Base-by-base conservation (phyloP, 2,888 invertebrate genomes). In the Lysandra coridon region DNA sequence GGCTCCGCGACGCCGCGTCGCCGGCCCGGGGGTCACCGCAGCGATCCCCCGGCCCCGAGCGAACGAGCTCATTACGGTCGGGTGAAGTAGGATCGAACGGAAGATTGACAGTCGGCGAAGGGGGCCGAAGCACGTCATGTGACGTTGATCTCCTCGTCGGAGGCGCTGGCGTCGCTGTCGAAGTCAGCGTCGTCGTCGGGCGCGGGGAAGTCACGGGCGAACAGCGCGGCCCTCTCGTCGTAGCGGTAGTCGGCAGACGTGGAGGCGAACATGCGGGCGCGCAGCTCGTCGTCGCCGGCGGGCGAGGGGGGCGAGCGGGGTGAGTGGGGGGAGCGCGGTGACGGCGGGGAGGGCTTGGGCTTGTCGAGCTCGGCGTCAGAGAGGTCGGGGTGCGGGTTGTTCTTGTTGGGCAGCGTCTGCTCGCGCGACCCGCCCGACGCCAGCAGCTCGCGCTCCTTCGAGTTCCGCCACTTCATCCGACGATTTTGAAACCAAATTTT, bases 381-480 rank as follows among this genome's bases (percentile, higher is more conserved):
- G 76, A 99, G 93, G 88, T 99, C 99, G 0, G 99, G 99, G 90
- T 99, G 98, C 0, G 99, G 99, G 90, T 99, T 99, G 95, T 98
- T 98, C 90, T 99, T 99, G 91, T 98, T 99, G 0, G 99, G 99
- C 40, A 99, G 94, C 0, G 99, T 99, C 90, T 99, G 98, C 87
- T 99, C 99, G 49, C 99, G 96, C 7, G 98, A 98, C 1, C 99
- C 99, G 0, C 99, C 99, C 33, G 97, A 97, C 0, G 99, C 99
- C 40, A 99, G 94, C 0, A 99, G 95, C 91, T 99, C 99, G 57
- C 99, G 95, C 90, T 99, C 99, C 92, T 99, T 99, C 4, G 98
- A 98, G 92, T 99, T 99, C 79, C 99, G 96, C 99, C 99, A 99
- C 91, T 98, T 99, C 99, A 99, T 99, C 79, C 99, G 97, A 0